A percentile compares a stretch with the other conserved stretches of the same genome.
Conservation (phyloP, 2,797 vertebrate species). For the Brachymystax lenok region DNA sequence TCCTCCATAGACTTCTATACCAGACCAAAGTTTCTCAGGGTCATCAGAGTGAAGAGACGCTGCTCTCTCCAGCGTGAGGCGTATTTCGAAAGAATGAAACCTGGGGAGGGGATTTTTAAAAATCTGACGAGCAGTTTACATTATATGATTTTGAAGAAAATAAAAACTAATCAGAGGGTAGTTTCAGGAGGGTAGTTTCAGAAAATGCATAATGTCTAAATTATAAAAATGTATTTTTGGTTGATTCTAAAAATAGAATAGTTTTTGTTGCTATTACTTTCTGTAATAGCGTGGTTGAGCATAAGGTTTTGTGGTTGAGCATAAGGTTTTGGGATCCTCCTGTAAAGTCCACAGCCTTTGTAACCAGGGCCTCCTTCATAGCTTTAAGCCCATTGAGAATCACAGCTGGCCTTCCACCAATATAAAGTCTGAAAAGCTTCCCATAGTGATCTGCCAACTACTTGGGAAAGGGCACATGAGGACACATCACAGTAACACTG, state of each 20-base stretch:
- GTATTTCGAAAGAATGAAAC: constrained; percentile 68
- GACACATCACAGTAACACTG: neutral
- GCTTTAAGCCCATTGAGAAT: constrained; percentile 74
- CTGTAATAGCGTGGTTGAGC: neutral
- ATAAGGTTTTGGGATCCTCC: constrained; percentile 68
- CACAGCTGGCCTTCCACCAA: constrained; percentile 60
- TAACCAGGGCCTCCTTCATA: constrained; percentile 73
- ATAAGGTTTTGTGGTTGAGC: constrained; percentile 30
- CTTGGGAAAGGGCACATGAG: neutral
- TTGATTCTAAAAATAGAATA: neutral
- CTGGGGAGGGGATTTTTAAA: constrained; percentile 17
- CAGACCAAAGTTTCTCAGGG: constrained; percentile 75
- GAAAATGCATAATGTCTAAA: too few relatives aligned
- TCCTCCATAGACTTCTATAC: constrained; percentile 70
- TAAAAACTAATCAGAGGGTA: too few relatives aligned
- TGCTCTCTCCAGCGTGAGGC: constrained; percentile 69
- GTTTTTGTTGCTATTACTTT: constrained; percentile 54
- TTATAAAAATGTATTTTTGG: neutral
- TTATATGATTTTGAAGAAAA: too few relatives aligned
- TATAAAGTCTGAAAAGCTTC: constrained; percentile 69
- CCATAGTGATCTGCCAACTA: constrained; percentile 58
- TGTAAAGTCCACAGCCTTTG: constrained; percentile 62
- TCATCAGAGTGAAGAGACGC: constrained; percentile 73
- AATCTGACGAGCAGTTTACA: too few relatives aligned
- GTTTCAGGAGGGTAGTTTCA: too few relatives aligned